Evolutionary conservation across 2,113 vertebrate genomes (phyloP), one percentile per base, ranked within the genome.

Genomic region (Petrocephalus microphthalmus): DNA sequence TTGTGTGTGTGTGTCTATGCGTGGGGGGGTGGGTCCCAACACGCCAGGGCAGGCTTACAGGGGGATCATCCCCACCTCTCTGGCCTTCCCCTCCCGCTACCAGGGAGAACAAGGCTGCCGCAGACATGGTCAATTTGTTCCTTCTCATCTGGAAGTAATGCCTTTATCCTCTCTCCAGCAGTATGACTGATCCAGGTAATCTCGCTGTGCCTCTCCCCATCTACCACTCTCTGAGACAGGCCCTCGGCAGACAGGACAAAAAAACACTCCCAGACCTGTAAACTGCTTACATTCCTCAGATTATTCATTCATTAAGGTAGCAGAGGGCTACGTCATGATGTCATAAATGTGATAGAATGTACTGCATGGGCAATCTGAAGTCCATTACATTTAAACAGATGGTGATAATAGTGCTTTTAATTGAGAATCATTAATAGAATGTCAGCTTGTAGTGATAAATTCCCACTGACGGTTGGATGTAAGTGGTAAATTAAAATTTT

Each of bases 401-500:
- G 90, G 84, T 57, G 29, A 81, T 87, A 89, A 91, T 91, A 47
- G 88, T 89, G 87, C 87, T 83, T 83, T 87, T 91, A 90, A 92
- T 90, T 87, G 84, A 88, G 84, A 87, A 86, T 74, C 86, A 45
- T 87, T 87, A 89, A 90, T 90, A 90, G 91, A 91, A 91, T 91
- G 91, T 91, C 92, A 91, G 87, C 87, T 74, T 83, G 42, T 85
- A 71, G 54, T 90, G 53, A 60, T 85, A 67, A 90, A 81, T 74
- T 87, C 64, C 64, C 88, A 60, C 88, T 88, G 88, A 92, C 89
- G 88, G 84, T 85, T 92, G 67, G 85, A 90, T 74, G 88, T 91
- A 92, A 92, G 91, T 92, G 90, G 89, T 90, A 92, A 88, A 90
- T 92, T 91, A 87, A 87, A 93, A 89, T 90, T 74, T 90, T 91